phyloP scores from a whole-genome alignment of 2,888 invertebrate genomes.

The Tupiocoris notatus region DNA sequence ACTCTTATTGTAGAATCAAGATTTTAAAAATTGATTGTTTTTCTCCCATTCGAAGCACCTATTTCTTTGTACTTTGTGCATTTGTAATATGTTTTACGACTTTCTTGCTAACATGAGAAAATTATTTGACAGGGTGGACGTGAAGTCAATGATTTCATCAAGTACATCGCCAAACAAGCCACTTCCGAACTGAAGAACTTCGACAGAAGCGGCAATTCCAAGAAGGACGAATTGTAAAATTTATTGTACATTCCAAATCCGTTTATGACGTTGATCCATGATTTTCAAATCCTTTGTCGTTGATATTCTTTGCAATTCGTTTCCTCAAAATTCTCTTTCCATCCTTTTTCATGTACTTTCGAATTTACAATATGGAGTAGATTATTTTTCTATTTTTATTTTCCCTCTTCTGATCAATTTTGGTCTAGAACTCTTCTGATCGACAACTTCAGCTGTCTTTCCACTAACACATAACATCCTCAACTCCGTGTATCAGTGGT shows the following conservation, averaged over 20 bases:
- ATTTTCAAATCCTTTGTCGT: background rate
- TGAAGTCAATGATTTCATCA: constrained; percentile 88
- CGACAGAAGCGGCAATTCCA: constrained; percentile 76
- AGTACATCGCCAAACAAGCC: constrained; percentile 89
- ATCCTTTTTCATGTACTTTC: background rate
- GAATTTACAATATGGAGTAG: background rate
- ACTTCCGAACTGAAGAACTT: constrained; percentile 82
- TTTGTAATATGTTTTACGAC: too few relatives aligned
- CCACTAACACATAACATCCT: too few relatives aligned
- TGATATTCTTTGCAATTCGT: background rate
- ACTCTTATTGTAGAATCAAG: too few relatives aligned
- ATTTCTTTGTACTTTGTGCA: too few relatives aligned
- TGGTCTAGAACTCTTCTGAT: too few relatives aligned
- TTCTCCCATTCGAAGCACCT: too few relatives aligned
- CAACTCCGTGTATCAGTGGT: too few relatives aligned
- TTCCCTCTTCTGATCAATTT: too few relatives aligned
- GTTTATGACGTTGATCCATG: background rate
- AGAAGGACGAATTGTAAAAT: constrained; percentile 62
- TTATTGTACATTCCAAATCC: background rate
- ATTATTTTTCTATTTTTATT: background rate
- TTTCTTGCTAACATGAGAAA: too few relatives aligned
- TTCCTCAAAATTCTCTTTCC: background rate
- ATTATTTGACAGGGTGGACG: constrained; percentile 93
- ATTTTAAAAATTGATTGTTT: too few relatives aligned
- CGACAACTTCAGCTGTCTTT: too few relatives aligned